These are phyloP conservation scores for Chlorops oryzae DNA, from an alignment of 1,140 invertebrate species.

Conservation along the genomic window DNA sequence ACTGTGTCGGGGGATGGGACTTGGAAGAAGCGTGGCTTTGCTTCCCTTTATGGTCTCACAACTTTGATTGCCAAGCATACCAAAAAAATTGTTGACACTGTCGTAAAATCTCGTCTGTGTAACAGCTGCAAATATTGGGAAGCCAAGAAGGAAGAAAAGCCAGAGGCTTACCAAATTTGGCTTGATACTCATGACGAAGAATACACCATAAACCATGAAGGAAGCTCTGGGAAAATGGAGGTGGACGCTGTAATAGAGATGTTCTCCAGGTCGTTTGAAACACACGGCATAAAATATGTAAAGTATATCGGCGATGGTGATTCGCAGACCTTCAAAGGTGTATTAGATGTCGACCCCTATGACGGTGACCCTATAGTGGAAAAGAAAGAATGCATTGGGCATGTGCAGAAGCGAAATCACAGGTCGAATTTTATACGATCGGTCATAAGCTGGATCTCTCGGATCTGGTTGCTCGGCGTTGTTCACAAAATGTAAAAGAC, in stretches of 20 bases:
- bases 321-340: slow-evolving; percentile 22
- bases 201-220: neutral
- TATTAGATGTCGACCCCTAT: slow-evolving; percentile 21
- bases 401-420: slow-evolving; percentile 12
- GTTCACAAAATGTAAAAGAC: too few species aligned
- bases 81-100: neutral
- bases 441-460: too few species aligned
- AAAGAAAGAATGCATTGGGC: slow-evolving; percentile 9
- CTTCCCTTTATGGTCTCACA: neutral
- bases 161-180: neutral
- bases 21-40: too few species aligned
- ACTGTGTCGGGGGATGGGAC: too few species aligned
- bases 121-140: neutral
- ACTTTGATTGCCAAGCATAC: neutral
- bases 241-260: neutral
- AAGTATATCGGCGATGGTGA: slow-evolving; percentile 32
- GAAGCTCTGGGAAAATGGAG: neutral
- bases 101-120: slow-evolving; percentile 1
- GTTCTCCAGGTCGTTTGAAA: slow-evolving; percentile 13
- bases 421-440: too few species aligned
- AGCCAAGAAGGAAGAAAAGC: neutral
- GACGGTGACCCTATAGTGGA: slow-evolving; percentile 5
- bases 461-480: too few species aligned
- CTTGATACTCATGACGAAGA: neutral
- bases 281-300: slow-evolving; percentile 20